Evolutionary conservation across 2,888 invertebrate genomes (phyloP), one percentile per base, ranked within the genome.

Genomic region (Abrostola tripartita): DNA sequence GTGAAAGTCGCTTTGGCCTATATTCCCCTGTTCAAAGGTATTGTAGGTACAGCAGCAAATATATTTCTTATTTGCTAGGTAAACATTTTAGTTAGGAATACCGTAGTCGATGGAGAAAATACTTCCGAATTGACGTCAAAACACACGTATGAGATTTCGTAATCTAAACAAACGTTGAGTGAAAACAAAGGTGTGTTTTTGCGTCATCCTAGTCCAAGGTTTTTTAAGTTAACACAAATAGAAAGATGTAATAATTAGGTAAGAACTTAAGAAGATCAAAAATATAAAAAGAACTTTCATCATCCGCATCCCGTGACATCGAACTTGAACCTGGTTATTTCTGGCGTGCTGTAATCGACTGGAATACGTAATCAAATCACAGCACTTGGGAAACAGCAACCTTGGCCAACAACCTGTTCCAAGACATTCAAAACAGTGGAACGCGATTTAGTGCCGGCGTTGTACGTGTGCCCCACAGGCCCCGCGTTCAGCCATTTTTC

Each of bases 301-400:
- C 37, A 42, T 10, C 11, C 36, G 57, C 52, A 51, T 52, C 44
- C 53, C 58, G 36, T 67, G 68, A 65, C 73, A 71, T 62, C 53
- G 73, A 75, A 75, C 79, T 79, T 79, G 72, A 75, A 73, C 75
- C 61, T 66, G 66, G 66, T 56, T 67, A 71, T 71, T 64, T 65
- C 52, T 36, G 58, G 60, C 53, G 52, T 42, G 57, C 65, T 60
- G 40, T 59, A 72, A 71, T 55, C 37, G 6, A 61, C 11, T 65
- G 52, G 51, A 37, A 68, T 60, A 65, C 71, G 56, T 66, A 66
- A 71, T 56, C 56, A 10, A 68, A 64, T 56, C 55, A 66, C 61
- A 52, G 56, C 42, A 63, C 51, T 71, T 56, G 44, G 37, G 44
- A 44, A 49, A 64, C 24, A 47, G 44, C 24, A 68, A 65, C 68